Percentiles rank a stretch among this genome's conserved stretches.
These are phyloP conservation scores for Gonioctena quinquepunctata DNA, from an alignment of 1,140 invertebrate genomes.

Conservation along the genomic window DNA sequence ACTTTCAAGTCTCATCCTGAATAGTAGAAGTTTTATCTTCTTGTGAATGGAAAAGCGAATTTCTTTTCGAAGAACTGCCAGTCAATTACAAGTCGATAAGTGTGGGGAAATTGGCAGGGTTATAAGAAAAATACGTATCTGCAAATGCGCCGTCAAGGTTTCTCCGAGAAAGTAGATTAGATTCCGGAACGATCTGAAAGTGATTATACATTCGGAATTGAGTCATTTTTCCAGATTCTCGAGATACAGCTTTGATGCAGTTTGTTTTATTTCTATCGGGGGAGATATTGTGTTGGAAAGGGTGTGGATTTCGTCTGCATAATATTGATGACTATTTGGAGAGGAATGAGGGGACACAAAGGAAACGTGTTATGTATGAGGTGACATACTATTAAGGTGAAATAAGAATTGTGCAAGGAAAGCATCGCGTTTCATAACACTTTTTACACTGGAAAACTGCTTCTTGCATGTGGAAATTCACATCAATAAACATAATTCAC, in stretches of 20 bases:
- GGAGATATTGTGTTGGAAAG: no score
- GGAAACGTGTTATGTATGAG: no score
- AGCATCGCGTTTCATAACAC: no score
- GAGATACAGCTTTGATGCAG: neutral
- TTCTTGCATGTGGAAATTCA: no score
- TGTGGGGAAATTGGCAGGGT: slow-evolving; percentile 38
- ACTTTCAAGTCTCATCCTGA: slow-evolving; percentile 11
- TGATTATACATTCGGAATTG: slow-evolving; percentile 22
- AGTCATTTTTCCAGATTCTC: slow-evolving; percentile 2
- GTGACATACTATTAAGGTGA: no score
- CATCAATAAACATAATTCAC: no score
- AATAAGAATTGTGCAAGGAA: no score
- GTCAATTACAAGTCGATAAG: slow-evolving; percentile 41
- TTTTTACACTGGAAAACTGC: no score
- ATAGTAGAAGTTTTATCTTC: slow-evolving; percentile 23
- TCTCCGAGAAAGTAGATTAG: slow-evolving; percentile 28
- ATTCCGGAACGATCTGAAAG: slow-evolving; percentile 24
- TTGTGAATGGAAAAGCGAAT: slow-evolving; percentile 19
- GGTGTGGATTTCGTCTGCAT: no score
- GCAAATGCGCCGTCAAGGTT: slow-evolving; percentile 30
- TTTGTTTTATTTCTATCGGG: no score
- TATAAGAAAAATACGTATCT: slow-evolving; percentile 40
- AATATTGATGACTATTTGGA: no score
- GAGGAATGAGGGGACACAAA: no score
- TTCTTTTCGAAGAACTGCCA: slow-evolving; percentile 34